phyloP scores from a whole-genome alignment of 2,113 vertebrate species.

The Hystrix brachyura region DNA sequence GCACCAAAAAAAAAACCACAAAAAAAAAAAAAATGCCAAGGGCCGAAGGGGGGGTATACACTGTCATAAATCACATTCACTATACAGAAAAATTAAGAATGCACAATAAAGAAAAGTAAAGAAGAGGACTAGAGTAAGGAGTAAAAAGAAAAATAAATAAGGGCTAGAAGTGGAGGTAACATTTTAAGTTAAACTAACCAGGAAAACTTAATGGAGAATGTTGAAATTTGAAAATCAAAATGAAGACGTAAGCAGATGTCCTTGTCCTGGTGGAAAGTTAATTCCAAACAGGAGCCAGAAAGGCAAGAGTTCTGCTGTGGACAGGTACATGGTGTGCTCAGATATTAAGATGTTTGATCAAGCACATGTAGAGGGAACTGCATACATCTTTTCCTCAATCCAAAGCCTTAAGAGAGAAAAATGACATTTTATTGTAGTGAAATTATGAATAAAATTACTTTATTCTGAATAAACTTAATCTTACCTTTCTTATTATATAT shows the following conservation, averaged over 20 bases:
- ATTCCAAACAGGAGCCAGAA: not conserved
- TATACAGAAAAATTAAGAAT: too few species aligned
- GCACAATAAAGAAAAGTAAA: not conserved
- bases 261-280: not conserved
- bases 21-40: too few species aligned
- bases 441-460: not conserved
- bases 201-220: not conserved
- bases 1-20: too few species aligned
- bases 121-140: fast-evolving
- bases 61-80: not conserved
- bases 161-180: not conserved
- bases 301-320: not conserved
- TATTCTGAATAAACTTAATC: not conserved
- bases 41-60: too few species aligned
- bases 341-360: not conserved
- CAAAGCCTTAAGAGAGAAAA: not conserved
- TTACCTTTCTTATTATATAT: not conserved
- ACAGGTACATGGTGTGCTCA: not conserved
- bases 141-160: not conserved
- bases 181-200: not conserved
- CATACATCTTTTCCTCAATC: not conserved
- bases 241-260: not conserved
- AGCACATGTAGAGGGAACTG: fast-evolving
- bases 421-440: not conserved
- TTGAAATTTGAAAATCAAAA: not conserved